Evolutionary conservation across 2,113 vertebrate genomes (phyloP), one percentile per base, ranked within the genome.

Genomic region (Nycticebus coucang): DNA sequence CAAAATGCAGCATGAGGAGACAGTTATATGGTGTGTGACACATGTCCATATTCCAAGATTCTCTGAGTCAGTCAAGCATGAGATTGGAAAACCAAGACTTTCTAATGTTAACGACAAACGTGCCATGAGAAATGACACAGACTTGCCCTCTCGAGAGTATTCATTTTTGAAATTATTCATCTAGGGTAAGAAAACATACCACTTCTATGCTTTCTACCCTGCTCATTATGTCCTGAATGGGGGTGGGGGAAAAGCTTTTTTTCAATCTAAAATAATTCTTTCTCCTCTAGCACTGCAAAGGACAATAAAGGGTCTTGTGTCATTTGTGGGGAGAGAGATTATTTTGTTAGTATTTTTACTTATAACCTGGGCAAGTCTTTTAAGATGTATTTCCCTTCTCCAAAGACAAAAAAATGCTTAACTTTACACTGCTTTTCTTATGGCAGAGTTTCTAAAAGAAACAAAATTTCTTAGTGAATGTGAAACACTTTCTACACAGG

Each of bases 181-280:
- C 12, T 41, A 21, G n/a, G 74, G 26, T 45, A 64, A 28, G 35
- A 18, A 92, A 89, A 78, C 24, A 60, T 26, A 4, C 2, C 26
- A 21, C 7, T 69, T 66, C 11, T 55, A 2, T 24, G 35, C 18
- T 78, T 59, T 75, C 18, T 71, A 24, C 18, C 2, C n/a, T 59
- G 21, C 35, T 5, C 21, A 28, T 66, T 80, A 35, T 4, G 24
- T n/a, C 55, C 82, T 74, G 28, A 91, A 66, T 10, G 60, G 57
- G 3, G 10, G 2, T 19, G 1, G 2, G 33, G 26, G 1, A 6
- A 13, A n/a, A 14, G 4, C 3, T 6, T 28, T 50, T 91, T 88
- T 95, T 66, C 64, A 13, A 45, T 19, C 17, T 41, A 85, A 96
- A 81, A 55, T 62, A 64, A 60, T 66, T 5, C 15, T 75, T 96